These are phyloP conservation scores for Pempheris klunzingeri DNA, from an alignment of 2,797 vertebrate species.

Conservation along the genomic window DNA sequence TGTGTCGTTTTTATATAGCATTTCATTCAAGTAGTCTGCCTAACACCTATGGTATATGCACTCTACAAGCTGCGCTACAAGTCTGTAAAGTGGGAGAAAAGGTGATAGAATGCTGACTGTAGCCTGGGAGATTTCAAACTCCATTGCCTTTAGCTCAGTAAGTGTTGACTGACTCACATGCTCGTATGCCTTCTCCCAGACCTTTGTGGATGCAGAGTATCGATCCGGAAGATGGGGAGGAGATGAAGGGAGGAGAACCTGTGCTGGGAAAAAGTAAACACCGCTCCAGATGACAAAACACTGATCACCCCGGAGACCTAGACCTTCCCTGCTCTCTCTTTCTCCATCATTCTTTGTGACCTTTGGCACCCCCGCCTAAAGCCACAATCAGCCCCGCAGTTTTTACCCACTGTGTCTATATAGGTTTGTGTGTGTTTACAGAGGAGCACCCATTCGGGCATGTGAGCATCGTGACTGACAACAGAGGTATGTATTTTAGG, in stretches of 20 bases:
- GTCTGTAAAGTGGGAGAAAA: slow-evolving; percentile 59
- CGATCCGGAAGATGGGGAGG: slow-evolving; percentile 84
- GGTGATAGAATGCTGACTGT: slow-evolving; percentile 52
- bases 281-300: slow-evolving; percentile 93
- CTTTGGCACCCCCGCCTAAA: slow-evolving; percentile 65
- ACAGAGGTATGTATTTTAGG: slow-evolving; percentile 10
- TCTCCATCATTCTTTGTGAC: slow-evolving; percentile 73
- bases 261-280: slow-evolving; percentile 90
- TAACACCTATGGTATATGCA: slow-evolving; percentile 40
- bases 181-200: slow-evolving; percentile 84
- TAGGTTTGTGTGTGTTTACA: slow-evolving; percentile 23
- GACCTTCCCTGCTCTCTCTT: slow-evolving; percentile 68
- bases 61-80: slow-evolving; percentile 17
- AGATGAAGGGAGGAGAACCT: slow-evolving; percentile 85
- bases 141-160: slow-evolving; percentile 63
- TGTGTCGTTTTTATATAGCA: background rate
- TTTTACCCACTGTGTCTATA: slow-evolving; percentile 42
- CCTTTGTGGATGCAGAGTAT: slow-evolving; percentile 91
- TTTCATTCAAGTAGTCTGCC: slow-evolving; percentile 16
- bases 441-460: slow-evolving; percentile 4
- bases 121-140: slow-evolving; percentile 72
- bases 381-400: slow-evolving; percentile 44
- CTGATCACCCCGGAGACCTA: slow-evolving; percentile 88
- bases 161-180: slow-evolving; percentile 82
- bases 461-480: background rate